These are phyloP conservation scores for Montipora foliosa DNA, from an alignment of 64 coral and sea anemone species.

Conservation along the genomic window DNA sequence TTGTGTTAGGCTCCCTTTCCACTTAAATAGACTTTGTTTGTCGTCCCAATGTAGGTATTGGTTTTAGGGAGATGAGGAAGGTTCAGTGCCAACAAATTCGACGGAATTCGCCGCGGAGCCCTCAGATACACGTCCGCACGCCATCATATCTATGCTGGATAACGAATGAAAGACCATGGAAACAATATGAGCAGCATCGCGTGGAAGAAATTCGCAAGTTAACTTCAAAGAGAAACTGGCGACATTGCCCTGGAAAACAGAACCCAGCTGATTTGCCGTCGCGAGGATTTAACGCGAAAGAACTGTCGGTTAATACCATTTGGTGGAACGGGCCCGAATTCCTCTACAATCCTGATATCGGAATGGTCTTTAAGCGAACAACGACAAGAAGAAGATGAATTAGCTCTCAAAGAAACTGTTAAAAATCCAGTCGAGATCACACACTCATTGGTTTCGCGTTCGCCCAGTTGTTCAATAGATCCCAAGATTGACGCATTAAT, in stretches of 20 bases:
- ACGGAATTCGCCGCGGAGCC: no score
- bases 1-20: no score
- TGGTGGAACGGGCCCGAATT: slow-evolving; percentile 55
- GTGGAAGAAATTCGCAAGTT: slow-evolving; percentile 3
- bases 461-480: no score
- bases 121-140: no score
- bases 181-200: slow-evolving; percentile 36
- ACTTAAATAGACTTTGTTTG: no score
- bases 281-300: neutral
- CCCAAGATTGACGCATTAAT: slow-evolving; percentile 14
- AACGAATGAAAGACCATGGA: slow-evolving; percentile 35
- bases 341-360: neutral
- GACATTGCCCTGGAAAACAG: neutral
- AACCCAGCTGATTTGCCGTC: slow-evolving; percentile 6
- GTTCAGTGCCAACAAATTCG: no score
- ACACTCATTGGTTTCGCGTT: neutral
- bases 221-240: neutral
- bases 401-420: neutral
- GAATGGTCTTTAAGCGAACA: neutral
- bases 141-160: slow-evolving; percentile 17
- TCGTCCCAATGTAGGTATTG: slow-evolving; percentile 15
- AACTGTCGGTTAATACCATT: neutral
- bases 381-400: neutral
- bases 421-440: neutral
- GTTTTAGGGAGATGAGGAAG: neutral